Base-by-base conservation (phyloP, 2,113 vertebrate species). In the Genyomyrus donnyi region DNA sequence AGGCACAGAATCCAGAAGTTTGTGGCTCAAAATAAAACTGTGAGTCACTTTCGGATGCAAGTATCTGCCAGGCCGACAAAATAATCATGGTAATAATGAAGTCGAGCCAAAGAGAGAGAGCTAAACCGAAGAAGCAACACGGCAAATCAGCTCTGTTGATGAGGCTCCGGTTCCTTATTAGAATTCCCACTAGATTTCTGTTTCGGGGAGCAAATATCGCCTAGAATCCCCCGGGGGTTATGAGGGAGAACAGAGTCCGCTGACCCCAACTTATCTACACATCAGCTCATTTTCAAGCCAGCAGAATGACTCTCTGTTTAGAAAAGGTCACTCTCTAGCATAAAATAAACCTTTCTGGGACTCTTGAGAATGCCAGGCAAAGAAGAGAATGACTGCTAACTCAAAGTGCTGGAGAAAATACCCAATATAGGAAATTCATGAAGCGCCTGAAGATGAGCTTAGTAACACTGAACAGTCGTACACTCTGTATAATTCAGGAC, bases 261-360 rank as follows among this genome's bases (percentile, higher is more conserved):
- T 13, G 46, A 87, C 70, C 45, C 45, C 58, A 90, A 74, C 56
- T 39, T 66, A 90, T 86, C 89, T 42, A 17, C 46, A 74, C 15
- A 90, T 87, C 89, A 87, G 46, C 89, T 90, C 17, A 90, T 90
- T 90, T 90, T 62, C 84, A 27, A 35, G 45, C 84, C 39, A 35
- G 56, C 17, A 13, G 56, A 87, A 52, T 87, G 56, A 46, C 45
- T 86, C 66, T 90, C 85, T 90, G 39, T 48, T 90, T 56, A 66
- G 15, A 56, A 86, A 90, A 87, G 85, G 89, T 87, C 84, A 74
- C 11, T 27, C 83, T 74, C 52, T 42, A 42, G 70, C 84, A 66
- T 39, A 31, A 87, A 85, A 86, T 49, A 48, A 31, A 50, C 24
- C 56, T 39, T 17, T 27, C 24, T 1, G 46, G 31, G 42, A 31